phyloP scores from a whole-genome alignment of 2,797 vertebrate genomes.

The Lates japonicus region DNA sequence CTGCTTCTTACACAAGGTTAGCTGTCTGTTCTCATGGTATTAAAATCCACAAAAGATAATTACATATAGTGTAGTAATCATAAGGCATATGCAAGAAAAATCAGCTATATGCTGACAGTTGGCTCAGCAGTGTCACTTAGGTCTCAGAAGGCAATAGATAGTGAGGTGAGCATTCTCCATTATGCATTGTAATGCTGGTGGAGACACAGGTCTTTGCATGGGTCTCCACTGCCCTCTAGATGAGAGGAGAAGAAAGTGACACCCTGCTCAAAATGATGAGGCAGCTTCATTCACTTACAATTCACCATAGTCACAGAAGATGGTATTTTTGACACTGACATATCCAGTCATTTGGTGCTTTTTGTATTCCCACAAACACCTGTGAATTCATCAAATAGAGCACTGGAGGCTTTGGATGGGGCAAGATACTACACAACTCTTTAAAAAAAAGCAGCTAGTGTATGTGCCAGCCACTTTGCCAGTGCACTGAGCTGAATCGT shows the following conservation, averaged over 20 bases:
- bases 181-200: slow-evolving; percentile 49
- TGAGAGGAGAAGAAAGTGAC: slow-evolving; percentile 47
- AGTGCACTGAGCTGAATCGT: slow-evolving; percentile 47
- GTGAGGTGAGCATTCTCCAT: slow-evolving; percentile 60
- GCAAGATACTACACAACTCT: slow-evolving; percentile 21
- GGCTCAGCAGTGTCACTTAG: slow-evolving; percentile 58
- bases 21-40: slow-evolving; percentile 27
- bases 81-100: slow-evolving; percentile 18
- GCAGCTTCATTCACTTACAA: slow-evolving; percentile 35
- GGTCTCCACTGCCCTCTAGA: slow-evolving; percentile 81
- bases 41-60: slow-evolving; percentile 53
- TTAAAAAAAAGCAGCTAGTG: slow-evolving; percentile 10
- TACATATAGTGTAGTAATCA: slow-evolving; percentile 46
- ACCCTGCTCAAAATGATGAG: slow-evolving; percentile 39
- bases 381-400: slow-evolving; percentile 27
- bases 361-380: slow-evolving; percentile 13
- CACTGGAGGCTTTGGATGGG: slow-evolving; percentile 10
- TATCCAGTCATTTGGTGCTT: slow-evolving; percentile 3
- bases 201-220: slow-evolving; percentile 19
- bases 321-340: slow-evolving; percentile 46
- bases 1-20: slow-evolving; percentile 29
- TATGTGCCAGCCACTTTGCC: slow-evolving; percentile 41
- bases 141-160: slow-evolving; percentile 50
- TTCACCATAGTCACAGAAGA: slow-evolving; percentile 32
- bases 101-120: slow-evolving; percentile 47